Evolutionary conservation across 2,888 invertebrate species (phyloP), one percentile per base, ranked within the genome.

Genomic region (Tetragonula carbonaria): DNA sequence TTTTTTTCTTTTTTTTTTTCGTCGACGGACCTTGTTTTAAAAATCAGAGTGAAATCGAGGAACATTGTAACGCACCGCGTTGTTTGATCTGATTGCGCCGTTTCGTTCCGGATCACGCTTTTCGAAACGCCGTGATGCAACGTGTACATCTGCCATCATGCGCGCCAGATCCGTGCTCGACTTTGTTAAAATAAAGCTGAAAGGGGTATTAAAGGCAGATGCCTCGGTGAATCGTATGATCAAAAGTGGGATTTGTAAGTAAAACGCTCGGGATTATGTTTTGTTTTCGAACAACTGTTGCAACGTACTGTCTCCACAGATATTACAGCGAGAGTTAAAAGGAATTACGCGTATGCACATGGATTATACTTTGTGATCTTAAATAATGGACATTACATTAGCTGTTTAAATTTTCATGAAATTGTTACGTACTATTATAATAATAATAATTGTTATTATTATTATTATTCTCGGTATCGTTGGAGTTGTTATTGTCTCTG

Each of bases 181-280:
- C 72, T 45, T 28, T 14, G 62, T 50, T 18, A 21, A 62, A 28
- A 73, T 62, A 62, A 73, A 50, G 21, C 28, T 45, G n/a, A 0
- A 6, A 23, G 18, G 18, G 38, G 18, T 71, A 71, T 71, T 71
- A 71, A 71, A 57, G 57, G 45, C 21, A 45, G 38, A 57, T 71
- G 14, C 11, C 21, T 45, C 13, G 45, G 23, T 45, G 45, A n/a
- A n/a, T 38, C 33, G 38, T 18, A 23, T 59, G 59, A 72, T 59
- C 45, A 59, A 50, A 73, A 33, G 28, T 45, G 38, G 45, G 59
- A 62, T 73, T 62, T 62, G 5, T 13, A 5, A 45, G 28, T 59
- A 59, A 59, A 45, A 23, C 16, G 51, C 4, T 16, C 11, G 18
- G 45, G 18, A 18, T 38, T 72, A 45, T 18, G 55, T 33, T 55